Evolutionary conservation across 2,113 vertebrate species (phyloP).

Genomic region (Rhombomys opimus): DNA sequence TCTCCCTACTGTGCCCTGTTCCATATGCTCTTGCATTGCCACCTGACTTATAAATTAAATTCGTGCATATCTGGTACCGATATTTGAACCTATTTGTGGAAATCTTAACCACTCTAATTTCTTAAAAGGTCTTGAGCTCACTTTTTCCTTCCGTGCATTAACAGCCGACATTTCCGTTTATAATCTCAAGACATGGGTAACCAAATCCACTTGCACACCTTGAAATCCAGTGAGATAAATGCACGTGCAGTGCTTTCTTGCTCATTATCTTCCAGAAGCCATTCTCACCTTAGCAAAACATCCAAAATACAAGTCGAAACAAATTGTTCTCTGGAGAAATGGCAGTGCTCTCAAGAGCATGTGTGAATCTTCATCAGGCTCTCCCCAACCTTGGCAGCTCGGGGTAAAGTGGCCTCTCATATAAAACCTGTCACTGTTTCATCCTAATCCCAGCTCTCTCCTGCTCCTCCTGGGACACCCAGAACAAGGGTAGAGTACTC

Average conservation of each 20-base stretch:
- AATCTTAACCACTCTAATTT: constrained; percentile 2
- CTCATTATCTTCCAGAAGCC: neutral
- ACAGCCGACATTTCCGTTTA: neutral
- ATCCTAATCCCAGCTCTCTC: neutral
- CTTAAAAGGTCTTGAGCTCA: neutral
- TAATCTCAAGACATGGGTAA: neutral
- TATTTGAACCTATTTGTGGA: neutral
- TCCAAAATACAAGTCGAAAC: neutral
- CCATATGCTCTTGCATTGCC: neutral
- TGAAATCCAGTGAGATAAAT: neutral
- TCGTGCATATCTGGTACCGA: neutral
- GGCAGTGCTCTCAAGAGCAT: neutral
- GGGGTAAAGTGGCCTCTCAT: neutral
- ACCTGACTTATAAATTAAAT: neutral
- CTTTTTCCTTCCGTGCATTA: neutral
- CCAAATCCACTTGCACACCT: neutral
- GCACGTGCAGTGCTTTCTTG: neutral
- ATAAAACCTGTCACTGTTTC: neutral
- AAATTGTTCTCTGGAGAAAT: neutral
- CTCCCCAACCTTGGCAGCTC: neutral
- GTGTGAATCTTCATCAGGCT: neutral
- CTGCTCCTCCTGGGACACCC: neutral
- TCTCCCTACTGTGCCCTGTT: neutral
- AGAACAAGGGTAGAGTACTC: neutral
- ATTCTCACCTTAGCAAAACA: constrained; percentile 30